Evolutionary conservation across 2,888 invertebrate species (phyloP), one percentile per base, ranked within the genome.

Genomic region (Volucella inanis): DNA sequence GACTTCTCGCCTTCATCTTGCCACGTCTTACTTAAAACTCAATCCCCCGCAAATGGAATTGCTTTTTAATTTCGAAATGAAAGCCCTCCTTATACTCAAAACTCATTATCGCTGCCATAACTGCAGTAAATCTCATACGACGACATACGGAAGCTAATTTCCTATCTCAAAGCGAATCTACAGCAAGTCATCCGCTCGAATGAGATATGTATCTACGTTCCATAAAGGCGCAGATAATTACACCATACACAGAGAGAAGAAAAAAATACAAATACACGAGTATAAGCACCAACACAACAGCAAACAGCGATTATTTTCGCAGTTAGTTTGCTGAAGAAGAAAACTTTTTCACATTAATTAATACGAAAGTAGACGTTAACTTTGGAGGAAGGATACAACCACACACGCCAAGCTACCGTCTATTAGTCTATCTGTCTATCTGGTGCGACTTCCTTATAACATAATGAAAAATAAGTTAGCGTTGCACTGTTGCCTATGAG

Each of bases 241-340:
- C 76, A 77, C 67, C 43, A 59, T 54, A 50, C 31, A 72, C 67
- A 72, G 1, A 45, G 61, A 64, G 18, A 22, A 22, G 2, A 22
- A 22, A n/a, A 22, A 41, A 54, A 10, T 38, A 31, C 75, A 43
- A 45, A 64, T 2, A 11, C 22, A 59, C 47, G 65, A 10, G 31
- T 12, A 50, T 50, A 79, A 9, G 43, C 6, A 31, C 31, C 31
- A 31, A 31, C 31, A 43, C 49, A 50, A 61, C 10, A 64, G 74
- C 81, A 85, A 77, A 81, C 85, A 77, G 72, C 81, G 85, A 81
- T 81, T 81, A 85, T 81, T 85, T 77, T 68, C 81, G 80, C 85
- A 85, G 81, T 81, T 81, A 85, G 80, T 85, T 85, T 76, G 38
- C 49, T 67, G 31, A 31, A 39, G 55, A 12, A 61, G 76, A 68